Evolutionary conservation across 23 tunicate species (phyloP).

Genomic region (Aplidium turbinatum): DNA sequence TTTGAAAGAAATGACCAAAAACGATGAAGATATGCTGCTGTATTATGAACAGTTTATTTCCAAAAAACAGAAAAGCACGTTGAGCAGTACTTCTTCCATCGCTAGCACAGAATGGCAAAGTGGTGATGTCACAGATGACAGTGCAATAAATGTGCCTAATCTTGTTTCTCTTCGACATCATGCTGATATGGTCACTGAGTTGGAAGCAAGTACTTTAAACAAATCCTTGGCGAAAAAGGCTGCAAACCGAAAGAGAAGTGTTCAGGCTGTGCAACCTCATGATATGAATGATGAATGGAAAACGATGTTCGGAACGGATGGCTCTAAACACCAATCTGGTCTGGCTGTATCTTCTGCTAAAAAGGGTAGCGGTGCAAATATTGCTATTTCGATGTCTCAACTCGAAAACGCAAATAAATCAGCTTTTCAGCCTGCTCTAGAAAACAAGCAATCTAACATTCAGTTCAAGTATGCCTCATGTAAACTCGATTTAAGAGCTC

Average conservation of each 20-base stretch:
- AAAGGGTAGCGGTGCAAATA: conserved; percentile 24
- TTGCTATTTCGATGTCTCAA: conserved; percentile 66
- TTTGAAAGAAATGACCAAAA: conserved; percentile 44
- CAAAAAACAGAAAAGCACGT: conserved; percentile 25
- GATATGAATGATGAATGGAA: conserved; percentile 94
- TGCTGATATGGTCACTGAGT: conserved; percentile 63
- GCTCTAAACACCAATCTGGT: conserved; percentile 6
- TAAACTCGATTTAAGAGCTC: conserved; percentile 52
- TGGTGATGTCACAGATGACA: conserved; percentile 59
- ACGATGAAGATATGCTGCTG: conserved; percentile 57
- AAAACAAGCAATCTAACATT: conserved; percentile 52
- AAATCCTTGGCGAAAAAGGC: conserved; percentile 21
- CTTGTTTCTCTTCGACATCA: conserved; percentile 51
- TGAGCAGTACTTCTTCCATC: not conserved
- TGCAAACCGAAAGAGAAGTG: conserved; percentile 18
- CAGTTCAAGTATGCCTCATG: conserved; percentile 72
- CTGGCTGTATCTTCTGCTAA: not conserved
- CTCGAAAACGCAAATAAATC: conserved; percentile 36
- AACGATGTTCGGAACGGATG: conserved; percentile 76
- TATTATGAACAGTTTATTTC: conserved; percentile 37
- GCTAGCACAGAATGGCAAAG: conserved; percentile 52
- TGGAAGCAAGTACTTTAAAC: conserved; percentile 4
- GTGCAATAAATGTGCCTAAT: conserved; percentile 37
- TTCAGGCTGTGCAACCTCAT: not conserved
- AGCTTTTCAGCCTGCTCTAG: conserved; percentile 8